Percentiles rank a stretch among this genome's conserved stretches.
phyloP scores from a whole-genome alignment of 2,888 invertebrate genomes.

The Rhaphigaster nebulosa region DNA sequence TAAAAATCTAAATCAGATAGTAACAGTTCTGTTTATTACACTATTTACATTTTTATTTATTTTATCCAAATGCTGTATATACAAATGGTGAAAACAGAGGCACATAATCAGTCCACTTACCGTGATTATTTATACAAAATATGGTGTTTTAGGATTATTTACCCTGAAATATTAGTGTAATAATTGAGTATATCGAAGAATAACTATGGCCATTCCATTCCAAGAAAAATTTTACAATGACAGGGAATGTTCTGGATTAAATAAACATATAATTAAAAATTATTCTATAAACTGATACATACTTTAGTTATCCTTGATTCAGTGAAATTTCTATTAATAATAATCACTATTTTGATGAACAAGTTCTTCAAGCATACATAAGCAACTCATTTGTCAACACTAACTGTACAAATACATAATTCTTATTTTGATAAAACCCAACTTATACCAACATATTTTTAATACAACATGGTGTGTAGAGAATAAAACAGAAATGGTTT shows the following conservation, averaged over 20 bases:
- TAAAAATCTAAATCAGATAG: background rate
- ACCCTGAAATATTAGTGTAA: slow-evolving; percentile 33
- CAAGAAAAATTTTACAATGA: background rate
- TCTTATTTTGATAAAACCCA: background rate
- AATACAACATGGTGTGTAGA: background rate
- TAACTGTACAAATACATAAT: background rate
- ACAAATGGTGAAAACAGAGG: slow-evolving; percentile 44
- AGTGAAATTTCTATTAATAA: background rate
- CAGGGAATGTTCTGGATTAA: background rate
- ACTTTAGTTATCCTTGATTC: background rate
- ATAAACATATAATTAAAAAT: background rate
- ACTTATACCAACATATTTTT: background rate
- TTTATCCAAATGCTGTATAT: slow-evolving; percentile 38
- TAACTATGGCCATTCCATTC: background rate
- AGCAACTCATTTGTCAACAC: background rate
- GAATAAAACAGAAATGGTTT: background rate
- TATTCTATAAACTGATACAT: background rate
- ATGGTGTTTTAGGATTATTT: slow-evolving; percentile 41
- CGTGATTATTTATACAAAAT: slow-evolving; percentile 40
- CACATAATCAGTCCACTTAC: slow-evolving; percentile 46
- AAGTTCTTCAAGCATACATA: background rate
- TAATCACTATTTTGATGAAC: background rate
- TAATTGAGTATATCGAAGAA: background rate
- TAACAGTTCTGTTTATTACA: slow-evolving; percentile 31
- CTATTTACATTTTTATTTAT: slow-evolving; percentile 42